Evolutionary conservation across 2,888 invertebrate species (phyloP), one percentile per base, ranked within the genome.

Genomic region (Hypomecis punctinalis): DNA sequence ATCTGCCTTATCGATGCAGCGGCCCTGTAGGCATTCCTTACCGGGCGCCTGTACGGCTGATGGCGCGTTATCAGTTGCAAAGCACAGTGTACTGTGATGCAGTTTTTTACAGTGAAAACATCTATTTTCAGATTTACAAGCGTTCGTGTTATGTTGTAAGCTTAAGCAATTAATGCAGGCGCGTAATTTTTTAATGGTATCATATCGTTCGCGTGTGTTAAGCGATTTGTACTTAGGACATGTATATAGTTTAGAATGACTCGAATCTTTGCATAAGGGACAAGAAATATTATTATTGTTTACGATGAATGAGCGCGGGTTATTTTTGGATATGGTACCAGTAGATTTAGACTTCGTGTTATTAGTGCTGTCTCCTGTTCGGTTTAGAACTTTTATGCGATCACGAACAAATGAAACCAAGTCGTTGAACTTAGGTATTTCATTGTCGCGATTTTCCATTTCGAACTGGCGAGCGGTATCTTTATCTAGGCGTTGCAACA

Each of bases 381-480:
- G 6, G 35, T 35, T 39, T n/a, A 39, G 13, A 13, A 39, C 52
- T 13, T 52, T 52, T 8, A 52, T 52, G 13, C 52, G 52, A 11
- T 52, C 39, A 6, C 52, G 11, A 9, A 52, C 52, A 39, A 52
- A 52, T 10, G 37, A 10, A 13, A 52, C 8, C 11, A 52, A n/a
- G 39, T 36, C 39, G 6, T 52, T 6, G 40, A 52, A 35, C n/a
- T 37, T 52, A 13, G 52, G 39, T 52, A 52, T 49, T n/a, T 49
- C 49, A 10, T 35, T 36, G 6, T 5, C 35, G 6, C 35, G 35
- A n/a, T 49, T 49, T 10, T 49, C 49, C 49, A 49, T 49, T n/a
- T 49, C 49, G 13, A 52, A 39, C 10, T 39, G n/a, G 37, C 39
- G 37, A 39, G 42, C 53, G 53, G 53, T 53, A 42, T 53, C 53